Conservation (phyloP, 2,797 vertebrate genomes). For the Trachops cirrhosus region DNA sequence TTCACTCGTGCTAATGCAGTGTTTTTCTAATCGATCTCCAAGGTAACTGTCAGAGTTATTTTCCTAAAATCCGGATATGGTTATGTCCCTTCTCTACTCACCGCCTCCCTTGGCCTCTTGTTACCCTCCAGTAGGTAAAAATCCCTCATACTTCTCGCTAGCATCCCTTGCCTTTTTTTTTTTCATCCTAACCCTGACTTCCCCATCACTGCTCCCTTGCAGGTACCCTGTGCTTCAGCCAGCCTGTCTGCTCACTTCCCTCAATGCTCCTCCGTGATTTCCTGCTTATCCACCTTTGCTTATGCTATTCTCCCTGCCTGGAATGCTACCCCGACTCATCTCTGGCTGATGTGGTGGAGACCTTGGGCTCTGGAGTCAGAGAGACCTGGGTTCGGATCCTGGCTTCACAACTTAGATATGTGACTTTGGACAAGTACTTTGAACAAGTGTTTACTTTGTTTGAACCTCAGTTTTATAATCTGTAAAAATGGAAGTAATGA, state of each 20-base stretch:
- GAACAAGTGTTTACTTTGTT: constrained; percentile 44
- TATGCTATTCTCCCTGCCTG: constrained; percentile 54
- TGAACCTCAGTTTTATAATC: constrained; percentile 38
- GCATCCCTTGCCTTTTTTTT: background rate
- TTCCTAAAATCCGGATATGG: constrained; percentile 4
- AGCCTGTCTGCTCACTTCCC: constrained; percentile 50
- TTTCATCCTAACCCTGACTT: constrained; percentile 40
- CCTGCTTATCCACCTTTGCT: constrained; percentile 65
- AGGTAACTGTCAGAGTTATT: background rate
- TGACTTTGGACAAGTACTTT: constrained; percentile 44
- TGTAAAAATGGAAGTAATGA: constrained; percentile 42
- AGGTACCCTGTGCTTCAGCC: constrained; percentile 52
- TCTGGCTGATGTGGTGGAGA: constrained; percentile 7
- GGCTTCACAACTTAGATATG: constrained; percentile 30
- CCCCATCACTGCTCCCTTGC: constrained; percentile 54
- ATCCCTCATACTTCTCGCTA: background rate
- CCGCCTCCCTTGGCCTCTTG: background rate
- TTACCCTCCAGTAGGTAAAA: background rate
- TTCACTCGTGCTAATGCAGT: background rate
- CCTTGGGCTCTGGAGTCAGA: constrained; percentile 61
- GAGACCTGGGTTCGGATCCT: constrained; percentile 52
- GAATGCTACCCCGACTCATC: constrained; percentile 48
- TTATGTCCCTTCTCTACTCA: background rate
- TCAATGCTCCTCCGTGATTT: constrained; percentile 49
- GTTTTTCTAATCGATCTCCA: background rate